phyloP scores from a whole-genome alignment of 2,797 vertebrate species.

The Tinamus major region DNA sequence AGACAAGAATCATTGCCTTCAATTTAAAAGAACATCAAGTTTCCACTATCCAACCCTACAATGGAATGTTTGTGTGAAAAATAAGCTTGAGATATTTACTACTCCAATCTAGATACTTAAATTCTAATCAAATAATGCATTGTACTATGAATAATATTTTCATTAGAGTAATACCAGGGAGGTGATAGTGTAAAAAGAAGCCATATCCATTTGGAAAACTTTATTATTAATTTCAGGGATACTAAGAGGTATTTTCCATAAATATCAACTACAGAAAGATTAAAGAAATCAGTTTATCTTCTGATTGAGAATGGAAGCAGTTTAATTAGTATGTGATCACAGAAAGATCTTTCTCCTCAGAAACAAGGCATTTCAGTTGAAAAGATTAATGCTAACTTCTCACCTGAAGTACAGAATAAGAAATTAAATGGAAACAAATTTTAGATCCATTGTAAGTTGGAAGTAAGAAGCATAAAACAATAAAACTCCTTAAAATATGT shows the following conservation, averaged over 20 bases:
- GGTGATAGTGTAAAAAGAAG: conserved; percentile 8
- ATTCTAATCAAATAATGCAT: neutral
- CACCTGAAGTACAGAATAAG: neutral
- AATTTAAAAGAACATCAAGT: neutral
- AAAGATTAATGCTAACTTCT: neutral
- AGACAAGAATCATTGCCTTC: neutral
- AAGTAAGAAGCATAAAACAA: neutral
- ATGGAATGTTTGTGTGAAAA: neutral
- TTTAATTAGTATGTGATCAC: neutral
- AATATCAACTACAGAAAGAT: conserved; percentile 44
- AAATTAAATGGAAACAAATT: neutral
- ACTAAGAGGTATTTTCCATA: neutral
- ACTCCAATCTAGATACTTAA: conserved; percentile 10
- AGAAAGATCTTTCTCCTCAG: neutral
- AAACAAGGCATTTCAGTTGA: neutral
- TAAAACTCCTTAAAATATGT: neutral
- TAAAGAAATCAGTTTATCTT: conserved; percentile 23
- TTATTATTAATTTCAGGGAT: neutral
- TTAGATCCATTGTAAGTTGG: neutral
- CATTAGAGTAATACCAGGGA: conserved; percentile 1
- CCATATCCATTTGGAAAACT: neutral
- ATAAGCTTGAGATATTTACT: neutral
- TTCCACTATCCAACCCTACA: neutral
- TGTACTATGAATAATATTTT: conserved; percentile 3
- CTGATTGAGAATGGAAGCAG: neutral